Conservation (phyloP, 2,888 invertebrate genomes). For the Mythimna lalbum region DNA sequence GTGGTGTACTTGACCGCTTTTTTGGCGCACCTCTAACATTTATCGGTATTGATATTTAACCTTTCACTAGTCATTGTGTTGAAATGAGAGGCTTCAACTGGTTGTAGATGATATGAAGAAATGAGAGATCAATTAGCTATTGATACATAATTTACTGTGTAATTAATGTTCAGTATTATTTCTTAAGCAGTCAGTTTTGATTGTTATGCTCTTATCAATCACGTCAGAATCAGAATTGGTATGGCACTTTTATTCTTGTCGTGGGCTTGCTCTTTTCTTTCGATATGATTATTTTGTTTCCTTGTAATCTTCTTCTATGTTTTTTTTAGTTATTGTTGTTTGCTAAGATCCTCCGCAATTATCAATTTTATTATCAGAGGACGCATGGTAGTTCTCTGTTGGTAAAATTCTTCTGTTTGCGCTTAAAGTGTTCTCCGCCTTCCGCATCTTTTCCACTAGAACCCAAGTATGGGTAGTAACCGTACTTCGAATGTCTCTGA, state of each 20-base stretch:
- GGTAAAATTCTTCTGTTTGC: too few species aligned
- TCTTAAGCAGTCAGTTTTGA: background rate
- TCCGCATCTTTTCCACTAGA: too few species aligned
- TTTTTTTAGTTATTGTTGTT: too few species aligned
- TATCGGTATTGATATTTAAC: constrained; percentile 54
- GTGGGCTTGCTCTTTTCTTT: background rate
- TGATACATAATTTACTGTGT: constrained; percentile 7
- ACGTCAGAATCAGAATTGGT: background rate
- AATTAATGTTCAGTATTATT: constrained; percentile 13
- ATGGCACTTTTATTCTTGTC: background rate
- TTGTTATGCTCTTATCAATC: background rate
- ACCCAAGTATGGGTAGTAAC: too few species aligned
- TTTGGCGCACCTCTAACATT: constrained; percentile 36
- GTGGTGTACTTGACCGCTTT: constrained; percentile 54
- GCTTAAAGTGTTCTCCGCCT: too few species aligned
- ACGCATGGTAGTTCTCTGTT: too few species aligned
- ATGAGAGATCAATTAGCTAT: constrained; percentile 16
- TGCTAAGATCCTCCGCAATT: too few species aligned
- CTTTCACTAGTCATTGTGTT: constrained; percentile 54
- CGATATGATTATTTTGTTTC: too few species aligned
- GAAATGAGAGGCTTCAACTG: constrained; percentile 26
- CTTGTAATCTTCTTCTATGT: too few species aligned
- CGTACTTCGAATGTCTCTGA: too few species aligned
- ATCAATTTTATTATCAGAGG: too few species aligned
- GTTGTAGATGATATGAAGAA: constrained; percentile 17